A percentile compares a stretch with the other conserved stretches of the same genome.
Conservation (phyloP, 1,140 invertebrate genomes). For the Drosophila kanapiae region DNA sequence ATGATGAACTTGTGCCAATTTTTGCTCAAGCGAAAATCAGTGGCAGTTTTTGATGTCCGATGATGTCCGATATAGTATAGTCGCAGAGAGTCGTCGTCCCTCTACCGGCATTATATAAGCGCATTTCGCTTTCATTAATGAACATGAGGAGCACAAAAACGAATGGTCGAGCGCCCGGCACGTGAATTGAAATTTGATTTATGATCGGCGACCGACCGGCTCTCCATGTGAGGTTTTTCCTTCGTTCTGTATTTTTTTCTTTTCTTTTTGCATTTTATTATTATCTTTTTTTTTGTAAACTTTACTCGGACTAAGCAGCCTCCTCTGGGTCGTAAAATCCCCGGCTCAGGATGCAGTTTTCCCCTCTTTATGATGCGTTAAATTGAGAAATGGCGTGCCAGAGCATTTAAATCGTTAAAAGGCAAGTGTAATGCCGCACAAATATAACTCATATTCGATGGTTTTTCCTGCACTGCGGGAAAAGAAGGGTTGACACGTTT, state of each 20-base stretch:
- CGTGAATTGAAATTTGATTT: conserved; percentile 80
- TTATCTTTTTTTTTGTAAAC: neutral
- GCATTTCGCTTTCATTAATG: conserved; percentile 81
- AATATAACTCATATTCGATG: conserved; percentile 36
- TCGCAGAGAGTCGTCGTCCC: neutral
- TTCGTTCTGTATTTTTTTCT: conserved; percentile 28
- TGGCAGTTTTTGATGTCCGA: conserved; percentile 60
- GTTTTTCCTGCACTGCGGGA: conserved; percentile 18
- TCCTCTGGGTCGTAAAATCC: conserved; percentile 40
- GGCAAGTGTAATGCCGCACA: conserved; percentile 41
- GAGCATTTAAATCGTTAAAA: conserved; percentile 73
- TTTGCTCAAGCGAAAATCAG: conserved; percentile 60
- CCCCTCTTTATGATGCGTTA: conserved; percentile 65
- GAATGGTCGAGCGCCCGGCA: conserved; percentile 58
- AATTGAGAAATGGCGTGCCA: conserved; percentile 82
- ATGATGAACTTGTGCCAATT: conserved; percentile 83
- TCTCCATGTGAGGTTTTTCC: conserved; percentile 52
- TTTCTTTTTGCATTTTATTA: conserved; percentile 29
- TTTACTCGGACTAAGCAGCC: conserved; percentile 45
- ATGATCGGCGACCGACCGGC: conserved; percentile 52
- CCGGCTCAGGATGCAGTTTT: conserved; percentile 45
- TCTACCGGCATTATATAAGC: conserved; percentile 65
- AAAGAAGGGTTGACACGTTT: neutral
- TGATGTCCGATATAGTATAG: conserved; percentile 47
- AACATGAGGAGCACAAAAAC: conserved; percentile 43